phyloP scores from a whole-genome alignment of 2,888 invertebrate species.

The Rhogogaster chlorosoma region DNA sequence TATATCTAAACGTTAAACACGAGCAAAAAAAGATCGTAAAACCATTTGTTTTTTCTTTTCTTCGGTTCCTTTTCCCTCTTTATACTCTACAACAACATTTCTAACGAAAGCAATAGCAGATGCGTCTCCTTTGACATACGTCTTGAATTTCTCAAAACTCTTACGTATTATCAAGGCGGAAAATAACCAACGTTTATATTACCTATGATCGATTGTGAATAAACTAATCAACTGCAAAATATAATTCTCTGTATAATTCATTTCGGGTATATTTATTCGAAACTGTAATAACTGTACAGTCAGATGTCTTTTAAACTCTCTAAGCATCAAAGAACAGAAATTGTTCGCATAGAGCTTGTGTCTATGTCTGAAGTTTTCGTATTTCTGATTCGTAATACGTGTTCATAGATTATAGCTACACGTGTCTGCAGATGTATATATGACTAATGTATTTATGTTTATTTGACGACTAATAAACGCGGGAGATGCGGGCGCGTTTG shows the following conservation, averaged over 20 bases:
- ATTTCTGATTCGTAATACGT: neutral
- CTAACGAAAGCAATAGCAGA: neutral
- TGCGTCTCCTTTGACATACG: neutral
- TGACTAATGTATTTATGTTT: neutral
- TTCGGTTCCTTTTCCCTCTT: neutral
- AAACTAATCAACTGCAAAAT: neutral
- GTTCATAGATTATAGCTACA: neutral
- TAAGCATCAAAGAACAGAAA: neutral
- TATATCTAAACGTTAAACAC: neutral
- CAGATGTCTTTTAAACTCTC: neutral
- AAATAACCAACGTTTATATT: neutral
- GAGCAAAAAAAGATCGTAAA: neutral
- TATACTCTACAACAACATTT: neutral
- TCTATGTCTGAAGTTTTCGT: neutral
- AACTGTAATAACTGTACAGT: neutral
- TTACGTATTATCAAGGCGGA: neutral
- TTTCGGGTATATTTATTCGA: too few species aligned
- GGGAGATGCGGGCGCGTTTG: slow-evolving; percentile 23
- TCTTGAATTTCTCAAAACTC: neutral
- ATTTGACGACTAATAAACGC: slow-evolving; percentile 13
- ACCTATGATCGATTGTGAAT: neutral
- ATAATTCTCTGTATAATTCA: too few species aligned
- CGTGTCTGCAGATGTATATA: neutral
- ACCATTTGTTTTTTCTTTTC: neutral
- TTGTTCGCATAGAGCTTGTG: neutral